Evolutionary conservation across 2,113 vertebrate genomes (phyloP).

Genomic region (Gymnorhina tibicen): DNA sequence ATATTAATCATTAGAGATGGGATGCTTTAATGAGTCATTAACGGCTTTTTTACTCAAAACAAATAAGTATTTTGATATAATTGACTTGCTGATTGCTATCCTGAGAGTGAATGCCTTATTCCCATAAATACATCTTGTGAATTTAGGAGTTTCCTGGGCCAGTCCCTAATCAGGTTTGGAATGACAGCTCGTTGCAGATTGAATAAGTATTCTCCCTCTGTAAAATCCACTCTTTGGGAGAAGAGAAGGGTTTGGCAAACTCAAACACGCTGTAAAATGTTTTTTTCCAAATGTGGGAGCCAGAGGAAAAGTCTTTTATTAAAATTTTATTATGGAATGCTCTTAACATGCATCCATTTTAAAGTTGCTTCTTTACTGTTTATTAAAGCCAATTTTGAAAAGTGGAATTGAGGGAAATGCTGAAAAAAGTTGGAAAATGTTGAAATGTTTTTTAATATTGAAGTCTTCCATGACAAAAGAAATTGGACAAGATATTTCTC

Average conservation of each 20-base stretch:
- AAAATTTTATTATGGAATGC: not conserved
- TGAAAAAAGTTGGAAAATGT: not conserved
- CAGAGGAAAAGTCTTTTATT: not conserved
- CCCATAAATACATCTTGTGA: not conserved
- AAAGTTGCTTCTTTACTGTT: not conserved
- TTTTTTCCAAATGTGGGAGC: not conserved
- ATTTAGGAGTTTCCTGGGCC: not conserved
- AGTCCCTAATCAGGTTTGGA: not conserved
- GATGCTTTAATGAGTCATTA: not conserved
- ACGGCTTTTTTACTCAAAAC: not conserved
- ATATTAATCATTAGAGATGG: not conserved
- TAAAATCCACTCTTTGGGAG: not conserved
- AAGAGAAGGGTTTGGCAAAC: not conserved
- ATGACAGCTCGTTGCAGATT: not conserved
- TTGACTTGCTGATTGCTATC: not conserved
- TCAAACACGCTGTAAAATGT: not conserved
- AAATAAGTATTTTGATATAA: not conserved
- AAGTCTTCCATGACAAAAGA: not conserved
- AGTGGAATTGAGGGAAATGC: not conserved
- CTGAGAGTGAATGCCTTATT: not conserved
- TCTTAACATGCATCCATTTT: not conserved
- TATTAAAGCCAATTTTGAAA: not conserved
- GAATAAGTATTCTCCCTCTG: not conserved
- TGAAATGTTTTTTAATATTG: not conserved
- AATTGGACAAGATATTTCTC: not conserved